Percentiles rank a stretch among this genome's conserved stretches.
phyloP scores from a whole-genome alignment of 2,797 vertebrate species.

The Sebastes trivittatus region DNA sequence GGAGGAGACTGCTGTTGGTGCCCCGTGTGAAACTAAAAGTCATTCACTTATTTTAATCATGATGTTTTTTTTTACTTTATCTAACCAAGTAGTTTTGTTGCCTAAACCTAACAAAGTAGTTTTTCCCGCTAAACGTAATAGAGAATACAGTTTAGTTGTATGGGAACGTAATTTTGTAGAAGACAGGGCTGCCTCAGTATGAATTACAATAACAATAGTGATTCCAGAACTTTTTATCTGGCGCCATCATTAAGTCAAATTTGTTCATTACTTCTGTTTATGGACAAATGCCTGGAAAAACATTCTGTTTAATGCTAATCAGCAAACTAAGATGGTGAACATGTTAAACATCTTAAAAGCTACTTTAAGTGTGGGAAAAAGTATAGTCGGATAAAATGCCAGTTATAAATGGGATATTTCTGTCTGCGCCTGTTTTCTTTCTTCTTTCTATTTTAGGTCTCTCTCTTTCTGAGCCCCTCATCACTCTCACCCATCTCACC shows the following conservation, averaged over 20 bases:
- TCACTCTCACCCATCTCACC: slow-evolving; percentile 7
- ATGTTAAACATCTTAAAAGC: not conserved
- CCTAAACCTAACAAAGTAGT: no score
- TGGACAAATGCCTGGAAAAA: not conserved
- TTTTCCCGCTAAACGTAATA: fast-evolving
- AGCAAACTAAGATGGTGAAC: not conserved
- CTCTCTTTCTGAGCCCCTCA: not conserved
- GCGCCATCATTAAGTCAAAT: not conserved
- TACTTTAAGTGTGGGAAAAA: not conserved
- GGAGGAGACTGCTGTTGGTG: no score
- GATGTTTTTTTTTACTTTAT: no score
- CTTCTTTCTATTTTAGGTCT: slow-evolving; percentile 6
- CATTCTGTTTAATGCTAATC: not conserved
- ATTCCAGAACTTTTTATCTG: not conserved
- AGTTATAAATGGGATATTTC: not conserved
- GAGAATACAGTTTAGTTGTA: no score
- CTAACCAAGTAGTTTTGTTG: no score
- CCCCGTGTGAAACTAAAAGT: no score
- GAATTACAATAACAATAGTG: not conserved
- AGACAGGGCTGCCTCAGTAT: no score
- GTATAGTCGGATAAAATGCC: not conserved
- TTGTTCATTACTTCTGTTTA: not conserved
- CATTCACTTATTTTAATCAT: no score
- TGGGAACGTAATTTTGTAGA: no score
- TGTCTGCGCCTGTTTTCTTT: not conserved